Conservation (phyloP, 1,140 invertebrate species). For the Trigoniulus corallinus region DNA sequence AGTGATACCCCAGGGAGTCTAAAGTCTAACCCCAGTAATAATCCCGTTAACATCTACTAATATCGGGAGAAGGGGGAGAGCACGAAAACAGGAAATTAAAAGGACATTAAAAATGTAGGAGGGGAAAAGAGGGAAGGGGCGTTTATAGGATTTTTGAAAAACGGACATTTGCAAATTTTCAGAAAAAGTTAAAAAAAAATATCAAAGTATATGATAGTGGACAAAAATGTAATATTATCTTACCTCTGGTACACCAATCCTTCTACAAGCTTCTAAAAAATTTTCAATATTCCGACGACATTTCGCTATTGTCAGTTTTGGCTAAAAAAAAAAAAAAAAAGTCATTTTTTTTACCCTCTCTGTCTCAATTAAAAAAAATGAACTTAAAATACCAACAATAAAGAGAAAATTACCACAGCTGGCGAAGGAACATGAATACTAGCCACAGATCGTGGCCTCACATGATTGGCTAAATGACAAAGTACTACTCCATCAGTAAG, state of each 20-base stretch:
- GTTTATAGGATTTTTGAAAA: too few species aligned
- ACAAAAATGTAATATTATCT: conserved; percentile 23
- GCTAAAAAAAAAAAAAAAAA: conserved; percentile 51
- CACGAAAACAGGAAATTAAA: too few species aligned
- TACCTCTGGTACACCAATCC: conserved; percentile 86
- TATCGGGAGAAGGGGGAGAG: too few species aligned
- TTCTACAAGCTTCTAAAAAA: conserved; percentile 81
- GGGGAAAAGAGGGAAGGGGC: too few species aligned
- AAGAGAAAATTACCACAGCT: conserved; percentile 54
- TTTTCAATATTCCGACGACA: conserved; percentile 89
- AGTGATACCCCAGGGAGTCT: too few species aligned
- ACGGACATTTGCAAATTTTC: too few species aligned
- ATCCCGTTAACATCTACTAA: too few species aligned
- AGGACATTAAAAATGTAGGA: too few species aligned
- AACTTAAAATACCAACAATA: conserved; percentile 6
- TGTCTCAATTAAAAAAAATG: conserved; percentile 11
- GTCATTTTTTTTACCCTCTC: too few species aligned
- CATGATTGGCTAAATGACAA: conserved; percentile 83
- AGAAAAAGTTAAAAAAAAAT: too few species aligned
- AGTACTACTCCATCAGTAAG: conserved; percentile 79
- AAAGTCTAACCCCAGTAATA: too few species aligned
- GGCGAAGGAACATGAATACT: conserved; percentile 89
- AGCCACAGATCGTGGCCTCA: conserved; percentile 69
- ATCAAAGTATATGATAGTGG: background rate
- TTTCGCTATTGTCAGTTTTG: conserved; percentile 79